These are phyloP conservation scores for Theretra japonica DNA, from an alignment of 2,888 invertebrate genomes.

Conservation along the genomic window DNA sequence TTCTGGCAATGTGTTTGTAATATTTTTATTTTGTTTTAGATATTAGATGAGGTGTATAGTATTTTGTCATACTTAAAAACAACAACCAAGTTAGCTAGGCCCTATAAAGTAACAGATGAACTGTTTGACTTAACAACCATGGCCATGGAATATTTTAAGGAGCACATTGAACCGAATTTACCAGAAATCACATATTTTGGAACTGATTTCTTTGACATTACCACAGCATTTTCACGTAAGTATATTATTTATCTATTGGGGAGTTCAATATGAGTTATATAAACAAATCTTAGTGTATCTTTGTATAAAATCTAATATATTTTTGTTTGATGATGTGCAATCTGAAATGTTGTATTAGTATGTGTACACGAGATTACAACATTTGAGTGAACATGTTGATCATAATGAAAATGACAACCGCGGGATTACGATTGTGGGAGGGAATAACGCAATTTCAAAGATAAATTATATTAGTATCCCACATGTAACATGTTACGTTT, in stretches of 20 bases:
- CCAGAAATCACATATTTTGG: constrained; percentile 95
- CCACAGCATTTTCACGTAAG: constrained; percentile 88
- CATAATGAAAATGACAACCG: too few species aligned
- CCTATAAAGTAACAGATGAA: constrained; percentile 97
- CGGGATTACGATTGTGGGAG: background rate
- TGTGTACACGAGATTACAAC: too few species aligned
- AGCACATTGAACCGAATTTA: constrained; percentile 94
- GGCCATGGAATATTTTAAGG: constrained; percentile 99
- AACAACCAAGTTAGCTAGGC: constrained; percentile 92
- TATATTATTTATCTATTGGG: constrained; percentile 40
- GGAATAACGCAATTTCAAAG: too few species aligned
- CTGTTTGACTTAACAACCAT: constrained; percentile 97
- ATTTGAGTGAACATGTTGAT: too few species aligned
- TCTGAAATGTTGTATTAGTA: constrained; percentile 18
- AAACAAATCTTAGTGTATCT: too few species aligned
- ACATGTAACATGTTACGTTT: too few species aligned
- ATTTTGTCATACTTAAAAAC: constrained; percentile 93
- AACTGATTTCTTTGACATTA: constrained; percentile 92
- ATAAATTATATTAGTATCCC: too few species aligned
- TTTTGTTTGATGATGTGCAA: too few species aligned
- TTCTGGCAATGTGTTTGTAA: background rate
- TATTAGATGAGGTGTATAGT: constrained; percentile 95
- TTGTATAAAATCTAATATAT: too few species aligned
- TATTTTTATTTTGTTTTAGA: constrained; percentile 80
- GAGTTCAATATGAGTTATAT: too few species aligned